Evolutionary conservation across 2,888 invertebrate genomes (phyloP).

Genomic region (Clusia tigrina): DNA sequence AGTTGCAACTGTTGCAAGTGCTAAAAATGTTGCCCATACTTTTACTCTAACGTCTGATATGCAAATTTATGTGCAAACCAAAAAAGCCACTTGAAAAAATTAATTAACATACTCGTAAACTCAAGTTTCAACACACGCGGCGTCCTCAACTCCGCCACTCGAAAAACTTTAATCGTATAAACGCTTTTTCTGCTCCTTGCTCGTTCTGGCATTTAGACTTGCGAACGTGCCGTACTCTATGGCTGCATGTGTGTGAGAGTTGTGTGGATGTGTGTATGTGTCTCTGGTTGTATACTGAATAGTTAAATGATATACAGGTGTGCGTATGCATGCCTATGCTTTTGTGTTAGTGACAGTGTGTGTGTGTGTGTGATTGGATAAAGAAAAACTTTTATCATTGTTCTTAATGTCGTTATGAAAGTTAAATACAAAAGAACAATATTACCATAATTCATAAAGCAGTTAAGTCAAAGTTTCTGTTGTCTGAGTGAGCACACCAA

Average conservation of each 20-base stretch:
- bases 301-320: background rate
- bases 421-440: conserved; percentile 1
- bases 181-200: background rate
- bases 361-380: background rate
- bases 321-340: background rate
- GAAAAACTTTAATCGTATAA: background rate
- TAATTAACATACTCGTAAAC: no score
- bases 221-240: background rate
- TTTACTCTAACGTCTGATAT: no score
- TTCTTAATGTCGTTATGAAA: background rate
- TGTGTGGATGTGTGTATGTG: background rate
- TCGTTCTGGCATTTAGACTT: no score
- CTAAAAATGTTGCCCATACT: no score
- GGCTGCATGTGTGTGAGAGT: background rate
- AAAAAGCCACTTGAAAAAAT: no score
- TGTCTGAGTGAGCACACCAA: background rate
- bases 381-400: background rate
- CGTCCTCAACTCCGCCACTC: background rate
- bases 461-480: background rate
- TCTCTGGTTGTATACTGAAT: background rate
- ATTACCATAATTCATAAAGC: background rate
- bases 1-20: no score
- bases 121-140: no score
- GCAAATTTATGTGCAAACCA: no score
- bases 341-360: background rate